Conservation (phyloP, 2,113 vertebrate species). For the Petrocephalus microphthalmus region DNA sequence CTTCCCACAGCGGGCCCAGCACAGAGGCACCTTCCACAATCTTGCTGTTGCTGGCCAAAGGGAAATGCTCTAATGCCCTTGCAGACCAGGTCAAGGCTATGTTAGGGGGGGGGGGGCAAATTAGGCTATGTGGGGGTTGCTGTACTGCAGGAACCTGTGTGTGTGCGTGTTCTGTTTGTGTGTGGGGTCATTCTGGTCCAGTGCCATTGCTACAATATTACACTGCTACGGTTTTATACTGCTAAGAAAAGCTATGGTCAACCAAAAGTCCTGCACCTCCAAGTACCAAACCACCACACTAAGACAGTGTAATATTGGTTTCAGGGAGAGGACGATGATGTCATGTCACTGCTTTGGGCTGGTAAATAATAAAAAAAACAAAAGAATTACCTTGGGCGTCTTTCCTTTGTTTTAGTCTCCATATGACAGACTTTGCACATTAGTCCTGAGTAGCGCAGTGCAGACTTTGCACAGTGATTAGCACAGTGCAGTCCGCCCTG, state of each 20-base stretch:
- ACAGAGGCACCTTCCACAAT: slow-evolving; percentile 50
- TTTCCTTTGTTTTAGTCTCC: slow-evolving; percentile 12
- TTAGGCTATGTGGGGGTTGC: not conserved
- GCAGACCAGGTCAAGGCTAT: slow-evolving; percentile 63
- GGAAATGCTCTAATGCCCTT: slow-evolving; percentile 60
- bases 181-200: slow-evolving; percentile 2
- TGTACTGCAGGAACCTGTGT: slow-evolving; percentile 22
- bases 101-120: slow-evolving; percentile 6
- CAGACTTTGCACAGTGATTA: not conserved
- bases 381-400: slow-evolving; percentile 8
- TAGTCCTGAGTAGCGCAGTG: not conserved
- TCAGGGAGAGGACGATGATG: slow-evolving; percentile 25
- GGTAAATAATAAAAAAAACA: slow-evolving; percentile 14
- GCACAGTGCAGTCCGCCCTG: not conserved
- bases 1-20: slow-evolving; percentile 65
- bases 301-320: not conserved
- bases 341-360: slow-evolving; percentile 7
- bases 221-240: not conserved
- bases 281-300: not conserved
- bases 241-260: not conserved
- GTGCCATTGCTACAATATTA: not conserved
- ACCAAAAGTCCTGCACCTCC: not conserved
- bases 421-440: not conserved
- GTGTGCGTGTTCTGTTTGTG: slow-evolving; percentile 18
- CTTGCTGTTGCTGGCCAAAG: slow-evolving; percentile 56